phyloP scores from a whole-genome alignment of 2,113 vertebrate species.

The Lamprotornis superbus region DNA sequence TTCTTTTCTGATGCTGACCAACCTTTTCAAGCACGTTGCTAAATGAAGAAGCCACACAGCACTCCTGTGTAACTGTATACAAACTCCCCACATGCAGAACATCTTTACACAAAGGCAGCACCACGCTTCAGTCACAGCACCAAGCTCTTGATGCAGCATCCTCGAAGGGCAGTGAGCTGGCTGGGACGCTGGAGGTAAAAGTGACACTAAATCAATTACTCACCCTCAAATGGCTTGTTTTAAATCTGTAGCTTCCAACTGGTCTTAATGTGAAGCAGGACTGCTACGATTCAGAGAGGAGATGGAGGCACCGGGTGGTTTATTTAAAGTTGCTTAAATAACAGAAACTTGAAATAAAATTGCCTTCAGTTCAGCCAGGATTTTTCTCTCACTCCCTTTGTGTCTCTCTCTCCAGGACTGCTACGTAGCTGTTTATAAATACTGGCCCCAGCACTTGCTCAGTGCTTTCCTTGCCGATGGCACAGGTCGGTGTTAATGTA shows the following conservation, averaged over 20 bases:
- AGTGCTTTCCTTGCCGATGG: slow-evolving; percentile 57
- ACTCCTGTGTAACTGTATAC: neutral
- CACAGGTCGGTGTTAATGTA: slow-evolving; percentile 76
- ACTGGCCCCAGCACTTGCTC: slow-evolving; percentile 74
- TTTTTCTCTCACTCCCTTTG: slow-evolving; percentile 1
- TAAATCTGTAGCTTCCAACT: slow-evolving; percentile 44
- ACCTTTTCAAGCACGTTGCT: neutral
- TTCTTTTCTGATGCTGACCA: neutral
- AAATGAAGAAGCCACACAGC: neutral
- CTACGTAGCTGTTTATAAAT: slow-evolving; percentile 76
- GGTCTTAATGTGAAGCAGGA: slow-evolving; percentile 15
- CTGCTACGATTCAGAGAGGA: slow-evolving; percentile 22
- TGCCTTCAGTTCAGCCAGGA: neutral
- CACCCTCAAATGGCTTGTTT: slow-evolving; percentile 52
- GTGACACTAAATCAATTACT: slow-evolving; percentile 15
- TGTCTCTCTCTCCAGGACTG: slow-evolving; percentile 26
- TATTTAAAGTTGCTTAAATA: slow-evolving; percentile 8
- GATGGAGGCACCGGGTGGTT: neutral
- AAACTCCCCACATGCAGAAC: neutral
- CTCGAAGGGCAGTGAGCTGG: neutral
- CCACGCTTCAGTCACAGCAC: neutral
- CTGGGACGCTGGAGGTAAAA: neutral
- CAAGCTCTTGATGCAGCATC: neutral
- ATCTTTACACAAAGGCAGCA: neutral
- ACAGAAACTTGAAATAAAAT: slow-evolving; percentile 27